Conservation (phyloP, 2,113 vertebrate species). For the Trogon surrucura region DNA sequence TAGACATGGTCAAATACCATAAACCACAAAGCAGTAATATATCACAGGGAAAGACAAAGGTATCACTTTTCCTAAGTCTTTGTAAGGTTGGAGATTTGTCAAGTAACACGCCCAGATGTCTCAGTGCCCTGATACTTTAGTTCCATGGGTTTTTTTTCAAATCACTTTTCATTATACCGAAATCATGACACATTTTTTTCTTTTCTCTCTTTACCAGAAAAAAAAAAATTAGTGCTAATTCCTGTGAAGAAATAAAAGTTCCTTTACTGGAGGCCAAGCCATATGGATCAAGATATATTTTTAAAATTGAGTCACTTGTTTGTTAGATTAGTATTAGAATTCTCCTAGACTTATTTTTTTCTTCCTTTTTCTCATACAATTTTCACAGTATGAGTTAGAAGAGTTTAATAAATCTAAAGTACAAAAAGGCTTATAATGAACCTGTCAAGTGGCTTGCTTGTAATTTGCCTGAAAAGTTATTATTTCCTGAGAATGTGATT, state of each 20-base stretch:
- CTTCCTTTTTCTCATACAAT: not conserved
- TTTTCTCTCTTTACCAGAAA: not conserved
- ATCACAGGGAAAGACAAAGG: not conserved
- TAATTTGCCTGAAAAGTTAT: conserved; percentile 55
- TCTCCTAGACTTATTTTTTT: not conserved
- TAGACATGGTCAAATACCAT: not conserved
- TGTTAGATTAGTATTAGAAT: not conserved
- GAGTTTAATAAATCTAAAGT: conserved; percentile 51
- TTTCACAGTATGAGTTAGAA: conserved; percentile 38
- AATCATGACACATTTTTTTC: not conserved
- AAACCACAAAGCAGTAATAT: not conserved
- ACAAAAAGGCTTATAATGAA: conserved; percentile 53
- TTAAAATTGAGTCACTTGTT: not conserved
- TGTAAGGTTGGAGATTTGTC: not conserved
- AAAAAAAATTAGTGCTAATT: not conserved
- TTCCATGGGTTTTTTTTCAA: not conserved
- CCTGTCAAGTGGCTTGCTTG: conserved; percentile 40
- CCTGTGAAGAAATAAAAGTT: not conserved
- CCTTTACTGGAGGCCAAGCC: not conserved
- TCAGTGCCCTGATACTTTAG: not conserved
- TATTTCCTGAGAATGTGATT: conserved; percentile 44
- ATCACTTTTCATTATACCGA: not conserved
- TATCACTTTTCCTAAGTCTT: not conserved
- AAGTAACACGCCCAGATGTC: not conserved
- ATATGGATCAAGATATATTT: not conserved